Evolutionary conservation across 2,888 invertebrate genomes (phyloP).

Genomic region (Tromatobia lineatoria): DNA sequence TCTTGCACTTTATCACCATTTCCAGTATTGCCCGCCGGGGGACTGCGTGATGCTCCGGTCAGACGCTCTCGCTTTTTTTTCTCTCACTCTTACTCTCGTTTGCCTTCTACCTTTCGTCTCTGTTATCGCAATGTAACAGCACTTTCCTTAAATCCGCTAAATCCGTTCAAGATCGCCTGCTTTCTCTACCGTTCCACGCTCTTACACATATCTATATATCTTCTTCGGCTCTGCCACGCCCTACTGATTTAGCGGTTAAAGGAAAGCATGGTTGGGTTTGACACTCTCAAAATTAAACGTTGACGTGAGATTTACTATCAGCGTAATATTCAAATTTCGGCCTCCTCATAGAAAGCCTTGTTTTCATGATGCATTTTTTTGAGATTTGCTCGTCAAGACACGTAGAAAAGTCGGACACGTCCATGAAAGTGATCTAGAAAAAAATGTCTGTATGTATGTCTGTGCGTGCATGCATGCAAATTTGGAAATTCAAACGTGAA

Average conservation of each 20-base stretch:
- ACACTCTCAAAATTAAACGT: conserved; percentile 7
- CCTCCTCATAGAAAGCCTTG: too few relatives aligned
- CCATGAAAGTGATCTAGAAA: too few relatives aligned
- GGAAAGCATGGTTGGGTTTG: conserved; percentile 15
- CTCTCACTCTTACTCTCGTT: conserved; percentile 41
- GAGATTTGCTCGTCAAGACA: too few relatives aligned
- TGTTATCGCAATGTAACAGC: conserved; percentile 38
- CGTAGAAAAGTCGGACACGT: too few relatives aligned
- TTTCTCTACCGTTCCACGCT: conserved; percentile 41
- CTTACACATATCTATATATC: conserved; percentile 48
- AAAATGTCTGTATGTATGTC: too few relatives aligned
- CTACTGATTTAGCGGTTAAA: conserved; percentile 37
- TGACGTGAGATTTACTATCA: too few relatives aligned
- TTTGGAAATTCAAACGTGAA: too few relatives aligned
- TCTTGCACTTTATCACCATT: conserved; percentile 79
- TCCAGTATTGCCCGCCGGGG: conserved; percentile 62
- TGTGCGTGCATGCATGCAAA: too few relatives aligned
- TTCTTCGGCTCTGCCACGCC: conserved; percentile 52
- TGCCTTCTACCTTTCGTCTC: conserved; percentile 29
- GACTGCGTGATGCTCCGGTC: conserved; percentile 51
- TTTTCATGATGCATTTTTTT: too few relatives aligned
- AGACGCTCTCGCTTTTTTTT: conserved; percentile 41
- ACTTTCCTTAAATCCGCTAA: conserved; percentile 56
- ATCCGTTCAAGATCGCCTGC: conserved; percentile 28
- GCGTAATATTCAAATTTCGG: too few relatives aligned